A percentile compares a stretch with the other conserved stretches of the same genome.
Evolutionary conservation across 1,140 invertebrate species (phyloP).

Genomic region (Aphaenogaster ashmeadi): DNA sequence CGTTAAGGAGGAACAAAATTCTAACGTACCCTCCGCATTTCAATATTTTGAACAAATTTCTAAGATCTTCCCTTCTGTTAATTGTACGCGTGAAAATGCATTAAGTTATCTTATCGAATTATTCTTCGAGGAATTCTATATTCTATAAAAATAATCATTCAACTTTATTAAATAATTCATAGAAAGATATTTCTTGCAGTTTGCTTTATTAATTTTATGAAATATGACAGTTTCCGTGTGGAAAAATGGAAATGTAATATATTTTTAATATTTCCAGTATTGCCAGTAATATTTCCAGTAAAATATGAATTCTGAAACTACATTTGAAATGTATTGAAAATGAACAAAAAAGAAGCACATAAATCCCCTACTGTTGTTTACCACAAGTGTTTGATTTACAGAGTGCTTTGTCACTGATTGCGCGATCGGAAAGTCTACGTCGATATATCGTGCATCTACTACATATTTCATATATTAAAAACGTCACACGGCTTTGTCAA

Average conservation of each 20-base stretch:
- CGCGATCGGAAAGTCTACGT: slow-evolving; percentile 37
- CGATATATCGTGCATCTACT: slow-evolving; percentile 35
- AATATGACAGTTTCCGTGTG: neutral
- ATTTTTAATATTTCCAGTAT: neutral
- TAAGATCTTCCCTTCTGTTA: neutral
- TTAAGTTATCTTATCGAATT: neutral
- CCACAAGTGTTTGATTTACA: slow-evolving; percentile 35
- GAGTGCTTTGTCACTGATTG: slow-evolving; percentile 40
- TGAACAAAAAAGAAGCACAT: neutral
- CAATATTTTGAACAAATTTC: neutral
- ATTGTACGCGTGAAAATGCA: neutral
- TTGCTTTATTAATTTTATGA: neutral
- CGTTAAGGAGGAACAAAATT: slow-evolving; percentile 13
- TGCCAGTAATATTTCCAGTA: neutral
- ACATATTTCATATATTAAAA: slow-evolving; percentile 60
- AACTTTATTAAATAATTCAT: slow-evolving; percentile 15
- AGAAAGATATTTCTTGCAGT: neutral
- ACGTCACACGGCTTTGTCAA: slow-evolving; percentile 44
- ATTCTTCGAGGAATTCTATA: neutral
- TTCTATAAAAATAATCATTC: neutral
- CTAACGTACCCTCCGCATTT: neutral
- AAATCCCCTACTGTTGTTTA: slow-evolving; percentile 32
- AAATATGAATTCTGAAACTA: slow-evolving; percentile 4
- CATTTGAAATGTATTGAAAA: neutral
- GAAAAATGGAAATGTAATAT: neutral